These are phyloP conservation scores for Polietes domitor DNA, from an alignment of 2,888 invertebrate species.

Conservation along the genomic window DNA sequence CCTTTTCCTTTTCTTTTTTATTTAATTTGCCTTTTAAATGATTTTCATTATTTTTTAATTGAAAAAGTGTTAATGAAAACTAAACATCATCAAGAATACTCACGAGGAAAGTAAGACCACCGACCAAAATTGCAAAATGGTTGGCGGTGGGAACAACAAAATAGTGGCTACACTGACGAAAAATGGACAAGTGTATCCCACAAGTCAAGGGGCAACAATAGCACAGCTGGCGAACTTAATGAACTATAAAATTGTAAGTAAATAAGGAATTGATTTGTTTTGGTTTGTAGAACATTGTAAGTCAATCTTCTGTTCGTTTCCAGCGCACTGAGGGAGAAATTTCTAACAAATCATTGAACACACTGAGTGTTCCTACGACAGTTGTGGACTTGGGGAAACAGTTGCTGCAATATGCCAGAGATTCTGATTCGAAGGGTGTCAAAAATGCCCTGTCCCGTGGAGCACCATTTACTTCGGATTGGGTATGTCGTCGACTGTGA, in stretches of 20 bases:
- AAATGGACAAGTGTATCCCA: constrained; percentile 77
- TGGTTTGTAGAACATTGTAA: too few relatives aligned
- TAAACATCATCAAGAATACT: constrained; percentile 8
- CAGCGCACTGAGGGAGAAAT: constrained; percentile 76
- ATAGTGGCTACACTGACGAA: constrained; percentile 77
- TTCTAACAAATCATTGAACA: constrained; percentile 68
- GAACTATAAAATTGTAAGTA: constrained; percentile 77
- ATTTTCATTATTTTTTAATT: constrained; percentile 64
- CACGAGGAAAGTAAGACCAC: background rate
- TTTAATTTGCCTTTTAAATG: constrained; percentile 63
- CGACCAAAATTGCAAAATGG: constrained; percentile 52
- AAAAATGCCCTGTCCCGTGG: constrained; percentile 90
- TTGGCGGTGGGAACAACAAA: constrained; percentile 73
- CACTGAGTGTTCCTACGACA: constrained; percentile 70
- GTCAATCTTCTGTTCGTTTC: background rate
- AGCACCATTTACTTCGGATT: constrained; percentile 95
- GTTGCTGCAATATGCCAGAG: constrained; percentile 89
- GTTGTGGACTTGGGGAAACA: constrained; percentile 91
- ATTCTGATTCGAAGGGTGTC: constrained; percentile 89
- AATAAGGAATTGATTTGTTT: background rate
- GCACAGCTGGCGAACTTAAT: constrained; percentile 73
- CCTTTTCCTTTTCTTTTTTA: constrained; percentile 70
- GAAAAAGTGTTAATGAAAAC: constrained; percentile 57
- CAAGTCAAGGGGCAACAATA: constrained; percentile 67
- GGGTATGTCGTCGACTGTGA: constrained; percentile 83